Conservation (phyloP, 2,888 invertebrate species). For the Lycocerus yunnanus region DNA sequence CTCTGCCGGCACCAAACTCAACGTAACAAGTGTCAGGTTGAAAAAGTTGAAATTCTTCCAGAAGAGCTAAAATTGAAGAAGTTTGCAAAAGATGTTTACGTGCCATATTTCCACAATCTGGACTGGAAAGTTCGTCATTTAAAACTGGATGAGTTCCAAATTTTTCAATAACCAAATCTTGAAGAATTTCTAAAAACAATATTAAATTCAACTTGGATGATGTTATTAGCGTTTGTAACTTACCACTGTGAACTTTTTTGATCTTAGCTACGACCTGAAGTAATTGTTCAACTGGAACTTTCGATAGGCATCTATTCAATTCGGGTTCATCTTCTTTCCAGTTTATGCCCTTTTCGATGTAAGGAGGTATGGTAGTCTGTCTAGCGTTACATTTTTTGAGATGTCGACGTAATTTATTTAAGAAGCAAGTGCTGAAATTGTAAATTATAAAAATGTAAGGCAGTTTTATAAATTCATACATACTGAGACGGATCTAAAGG, state of each 20-base stretch:
- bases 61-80: conserved; percentile 73
- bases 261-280: conserved; percentile 55
- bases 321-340: conserved; percentile 41
- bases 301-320: conserved; percentile 51
- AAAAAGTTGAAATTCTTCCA: conserved; percentile 66
- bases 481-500: conserved; percentile 77
- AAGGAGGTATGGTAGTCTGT: conserved; percentile 57
- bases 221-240: background rate
- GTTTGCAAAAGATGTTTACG: conserved; percentile 79
- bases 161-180: conserved; percentile 52
- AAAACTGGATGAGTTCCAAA: conserved; percentile 56
- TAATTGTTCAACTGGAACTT: conserved; percentile 51
- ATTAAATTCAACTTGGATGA: background rate
- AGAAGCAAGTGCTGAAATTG: conserved; percentile 66
- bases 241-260: conserved; percentile 52
- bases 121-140: conserved; percentile 57
- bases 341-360: conserved; percentile 61
- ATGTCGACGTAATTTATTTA: conserved; percentile 70
- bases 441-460: background rate
- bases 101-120: conserved; percentile 65
- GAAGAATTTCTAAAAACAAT: conserved; percentile 12
- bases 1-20: conserved; percentile 92
- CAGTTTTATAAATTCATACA: conserved; percentile 55
- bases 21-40: conserved; percentile 71
- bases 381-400: conserved; percentile 75